Conservation (phyloP, 30 jellyfish, hydroid and myxozoan genomes). For the Aurelia coerulea region DNA sequence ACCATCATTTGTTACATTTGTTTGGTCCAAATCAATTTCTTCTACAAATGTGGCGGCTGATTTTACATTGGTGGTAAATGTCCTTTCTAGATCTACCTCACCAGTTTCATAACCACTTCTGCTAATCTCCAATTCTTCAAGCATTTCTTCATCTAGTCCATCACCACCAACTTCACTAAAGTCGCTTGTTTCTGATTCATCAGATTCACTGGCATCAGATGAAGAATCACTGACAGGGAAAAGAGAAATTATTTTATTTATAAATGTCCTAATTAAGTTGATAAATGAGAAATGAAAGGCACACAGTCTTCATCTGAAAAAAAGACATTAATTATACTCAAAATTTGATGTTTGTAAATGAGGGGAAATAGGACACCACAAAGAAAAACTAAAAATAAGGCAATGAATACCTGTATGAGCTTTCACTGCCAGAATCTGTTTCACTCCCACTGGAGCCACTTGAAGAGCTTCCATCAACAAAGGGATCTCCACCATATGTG, state of each 20-base stretch:
- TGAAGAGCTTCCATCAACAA: neutral
- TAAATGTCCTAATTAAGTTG: neutral
- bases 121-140: neutral
- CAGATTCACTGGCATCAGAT: constrained; percentile 13
- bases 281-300: too few species aligned
- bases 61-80: constrained; percentile 5
- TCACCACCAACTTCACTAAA: neutral
- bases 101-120: neutral
- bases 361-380: neutral
- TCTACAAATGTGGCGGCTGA: neutral
- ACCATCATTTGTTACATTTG: neutral
- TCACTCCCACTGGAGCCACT: constrained; percentile 10
- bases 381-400: neutral
- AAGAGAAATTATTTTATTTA: neutral
- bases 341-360: too few species aligned
- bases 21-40: neutral
- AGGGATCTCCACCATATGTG: constrained; percentile 13
- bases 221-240: neutral
- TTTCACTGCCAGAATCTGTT: constrained; percentile 18
- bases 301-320: too few species aligned
- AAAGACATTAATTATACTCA: too few species aligned
- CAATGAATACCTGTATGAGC: constrained; percentile 19
- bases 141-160: neutral
- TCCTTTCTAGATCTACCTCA: neutral
- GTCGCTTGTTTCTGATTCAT: neutral